A percentile compares a stretch with the other conserved stretches of the same genome.
Evolutionary conservation across 2,113 vertebrate species (phyloP).

Genomic region (Mastomys natalensis): DNA sequence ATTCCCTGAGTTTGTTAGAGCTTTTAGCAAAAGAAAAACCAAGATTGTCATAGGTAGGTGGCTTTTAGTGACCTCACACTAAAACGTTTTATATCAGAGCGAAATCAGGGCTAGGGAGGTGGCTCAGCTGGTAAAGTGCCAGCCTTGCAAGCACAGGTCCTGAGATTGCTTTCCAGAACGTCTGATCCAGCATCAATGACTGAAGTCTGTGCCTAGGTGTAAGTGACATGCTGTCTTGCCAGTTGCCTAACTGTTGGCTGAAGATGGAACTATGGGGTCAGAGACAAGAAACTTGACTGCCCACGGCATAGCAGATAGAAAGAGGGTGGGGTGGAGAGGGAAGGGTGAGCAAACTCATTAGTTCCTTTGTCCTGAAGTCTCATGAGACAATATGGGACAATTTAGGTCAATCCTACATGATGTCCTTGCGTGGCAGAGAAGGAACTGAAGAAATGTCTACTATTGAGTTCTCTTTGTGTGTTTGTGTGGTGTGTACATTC

Average conservation of each 20-base stretch:
- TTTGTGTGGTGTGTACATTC: too few species aligned
- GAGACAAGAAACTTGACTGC: background rate
- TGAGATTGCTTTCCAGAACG: background rate
- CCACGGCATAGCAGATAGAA: background rate
- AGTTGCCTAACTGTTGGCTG: too few species aligned
- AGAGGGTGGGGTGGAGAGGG: too few species aligned
- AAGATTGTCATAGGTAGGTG: background rate
- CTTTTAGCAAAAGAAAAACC: constrained; percentile 29
- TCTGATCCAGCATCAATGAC: background rate
- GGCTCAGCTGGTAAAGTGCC: background rate
- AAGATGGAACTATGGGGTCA: background rate
- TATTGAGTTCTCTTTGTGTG: background rate
- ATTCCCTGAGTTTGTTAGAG: background rate
- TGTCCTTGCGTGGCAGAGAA: background rate
- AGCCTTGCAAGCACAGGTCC: background rate
- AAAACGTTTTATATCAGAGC: background rate
- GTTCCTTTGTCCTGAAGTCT: background rate
- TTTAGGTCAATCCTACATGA: background rate
- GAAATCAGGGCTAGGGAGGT: background rate
- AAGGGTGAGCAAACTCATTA: background rate
- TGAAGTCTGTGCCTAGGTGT: background rate
- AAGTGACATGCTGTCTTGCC: background rate
- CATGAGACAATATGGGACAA: background rate
- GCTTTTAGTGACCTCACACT: background rate
- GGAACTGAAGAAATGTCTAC: background rate